Conservation (phyloP, 2,888 invertebrate species). For the Dolichopus griseipennis region DNA sequence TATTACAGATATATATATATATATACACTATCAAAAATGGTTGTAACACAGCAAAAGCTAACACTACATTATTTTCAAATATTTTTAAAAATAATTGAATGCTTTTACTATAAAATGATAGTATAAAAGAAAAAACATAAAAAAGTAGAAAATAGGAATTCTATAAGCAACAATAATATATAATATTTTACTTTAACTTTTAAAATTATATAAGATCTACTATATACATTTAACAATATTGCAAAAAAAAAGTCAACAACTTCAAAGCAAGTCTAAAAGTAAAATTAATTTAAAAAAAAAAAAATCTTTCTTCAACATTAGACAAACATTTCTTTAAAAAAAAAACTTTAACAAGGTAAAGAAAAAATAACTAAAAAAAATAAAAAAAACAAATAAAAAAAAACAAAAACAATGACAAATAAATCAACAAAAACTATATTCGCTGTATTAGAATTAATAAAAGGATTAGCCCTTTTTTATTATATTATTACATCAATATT, state of each 20-base stretch:
- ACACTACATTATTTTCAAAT: background rate
- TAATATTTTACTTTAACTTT: no score
- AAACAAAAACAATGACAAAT: background rate
- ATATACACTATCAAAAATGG: background rate
- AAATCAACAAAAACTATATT: background rate
- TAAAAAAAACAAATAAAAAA: background rate
- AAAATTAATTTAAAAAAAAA: no score
- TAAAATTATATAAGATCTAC: no score
- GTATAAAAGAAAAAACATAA: background rate
- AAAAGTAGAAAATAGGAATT: no score
- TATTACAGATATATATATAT: no score
- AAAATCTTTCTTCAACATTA: background rate
- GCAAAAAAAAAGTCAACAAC: no score
- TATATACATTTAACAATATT: no score
- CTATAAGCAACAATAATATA: no score
- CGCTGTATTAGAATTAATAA: background rate
- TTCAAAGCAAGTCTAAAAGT: no score
- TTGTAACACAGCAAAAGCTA: background rate
- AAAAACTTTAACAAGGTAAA: no score
- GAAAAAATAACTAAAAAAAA: background rate
- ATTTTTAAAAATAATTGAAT: background rate
- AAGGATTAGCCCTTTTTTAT: slow-evolving; percentile 1
- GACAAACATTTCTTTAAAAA: background rate
- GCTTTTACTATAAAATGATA: background rate
- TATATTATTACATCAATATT: background rate